Percentiles rank a stretch among this genome's conserved stretches.
Conservation (phyloP, 2,888 invertebrate species). For the Lycaena phlaeas region DNA sequence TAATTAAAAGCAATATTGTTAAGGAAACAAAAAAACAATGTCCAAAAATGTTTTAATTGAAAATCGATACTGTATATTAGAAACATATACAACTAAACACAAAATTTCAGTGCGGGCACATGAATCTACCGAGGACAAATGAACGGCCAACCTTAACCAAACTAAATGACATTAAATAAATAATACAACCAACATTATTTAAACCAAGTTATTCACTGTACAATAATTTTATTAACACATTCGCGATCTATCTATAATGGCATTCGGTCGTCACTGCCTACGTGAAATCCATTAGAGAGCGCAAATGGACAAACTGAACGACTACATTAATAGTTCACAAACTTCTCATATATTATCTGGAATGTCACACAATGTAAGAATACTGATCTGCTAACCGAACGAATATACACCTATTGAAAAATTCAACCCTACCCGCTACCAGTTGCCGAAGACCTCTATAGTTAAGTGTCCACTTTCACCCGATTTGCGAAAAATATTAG, state of each 20-base stretch:
- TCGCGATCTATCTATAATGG: slow-evolving; percentile 6
- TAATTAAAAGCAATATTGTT: slow-evolving; percentile 44
- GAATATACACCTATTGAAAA: slow-evolving; percentile 52
- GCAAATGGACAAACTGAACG: slow-evolving; percentile 15
- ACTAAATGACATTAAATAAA: slow-evolving; percentile 3
- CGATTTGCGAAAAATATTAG: slow-evolving; percentile 30
- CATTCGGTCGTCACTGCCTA: slow-evolving; percentile 3
- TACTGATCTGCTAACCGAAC: slow-evolving; percentile 67
- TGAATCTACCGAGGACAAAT: background rate
- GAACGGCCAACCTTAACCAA: background rate
- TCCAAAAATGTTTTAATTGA: slow-evolving; percentile 7
- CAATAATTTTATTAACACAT: slow-evolving; percentile 5
- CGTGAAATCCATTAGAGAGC: slow-evolving; percentile 22
- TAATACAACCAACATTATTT: slow-evolving; percentile 46
- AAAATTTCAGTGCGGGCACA: background rate
- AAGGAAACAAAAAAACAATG: slow-evolving; percentile 6
- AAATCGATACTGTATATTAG: slow-evolving; percentile 1
- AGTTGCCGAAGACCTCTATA: slow-evolving; percentile 8
- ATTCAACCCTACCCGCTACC: slow-evolving; percentile 15
- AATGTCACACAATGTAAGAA: slow-evolving; percentile 71
- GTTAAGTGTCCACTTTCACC: slow-evolving; percentile 44
- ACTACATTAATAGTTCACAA: slow-evolving; percentile 22
- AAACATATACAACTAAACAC: slow-evolving; percentile 6
- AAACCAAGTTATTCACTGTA: slow-evolving; percentile 1
- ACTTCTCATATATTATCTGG: slow-evolving; percentile 47